A percentile compares a stretch with the other conserved stretches of the same genome.
phyloP scores from a whole-genome alignment of 1,140 invertebrate genomes.

The Drosophila yakuba region DNA sequence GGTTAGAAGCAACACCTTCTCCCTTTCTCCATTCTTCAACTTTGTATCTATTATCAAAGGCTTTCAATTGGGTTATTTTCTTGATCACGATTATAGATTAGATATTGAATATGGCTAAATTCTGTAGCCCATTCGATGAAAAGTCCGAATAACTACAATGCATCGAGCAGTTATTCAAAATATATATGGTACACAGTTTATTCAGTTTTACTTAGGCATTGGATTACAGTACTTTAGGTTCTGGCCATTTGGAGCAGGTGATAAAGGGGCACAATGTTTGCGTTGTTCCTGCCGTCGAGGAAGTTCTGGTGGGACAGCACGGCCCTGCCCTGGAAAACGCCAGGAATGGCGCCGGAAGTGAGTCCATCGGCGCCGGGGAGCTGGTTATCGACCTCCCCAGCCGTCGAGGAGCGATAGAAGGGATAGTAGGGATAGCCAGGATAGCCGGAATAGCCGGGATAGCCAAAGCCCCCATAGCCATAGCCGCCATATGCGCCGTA shows the following conservation, averaged over 20 bases:
- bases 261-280: slow-evolving; percentile 59
- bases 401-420: slow-evolving; percentile 53
- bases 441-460: slow-evolving; percentile 33
- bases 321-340: slow-evolving; percentile 54
- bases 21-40: background rate
- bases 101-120: too few species aligned
- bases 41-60: background rate
- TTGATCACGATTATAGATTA: background rate
- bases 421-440: slow-evolving; percentile 37
- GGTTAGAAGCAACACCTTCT: background rate
- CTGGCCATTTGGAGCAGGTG: slow-evolving; percentile 65
- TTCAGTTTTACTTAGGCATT: slow-evolving; percentile 2
- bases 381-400: slow-evolving; percentile 37
- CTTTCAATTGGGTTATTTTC: background rate
- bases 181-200: slow-evolving; percentile 6
- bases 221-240: slow-evolving; percentile 12
- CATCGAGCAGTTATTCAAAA: background rate
- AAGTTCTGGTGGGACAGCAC: slow-evolving; percentile 36
- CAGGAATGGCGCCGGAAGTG: slow-evolving; percentile 27
- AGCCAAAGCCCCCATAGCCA: slow-evolving; percentile 26
- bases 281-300: slow-evolving; percentile 46
- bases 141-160: background rate
- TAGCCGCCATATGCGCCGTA: slow-evolving; percentile 12
- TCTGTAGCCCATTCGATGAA: background rate
- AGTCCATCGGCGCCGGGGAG: slow-evolving; percentile 3